Percentiles rank a stretch among this genome's conserved stretches.
Conservation (phyloP, 2,888 invertebrate species). For the Hesperia comma region DNA sequence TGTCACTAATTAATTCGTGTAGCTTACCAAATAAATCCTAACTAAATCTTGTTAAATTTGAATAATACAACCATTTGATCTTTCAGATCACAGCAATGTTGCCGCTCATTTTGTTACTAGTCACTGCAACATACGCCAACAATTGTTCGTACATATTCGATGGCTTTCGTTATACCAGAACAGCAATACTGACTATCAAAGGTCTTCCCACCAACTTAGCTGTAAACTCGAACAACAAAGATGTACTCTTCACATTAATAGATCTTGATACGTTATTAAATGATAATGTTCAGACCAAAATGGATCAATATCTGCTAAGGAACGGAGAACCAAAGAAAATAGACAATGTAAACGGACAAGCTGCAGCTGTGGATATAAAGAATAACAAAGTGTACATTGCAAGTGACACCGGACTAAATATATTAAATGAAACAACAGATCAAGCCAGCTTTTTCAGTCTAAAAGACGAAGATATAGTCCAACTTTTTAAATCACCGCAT, state of each 20-base stretch:
- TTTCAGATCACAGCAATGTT: slow-evolving; percentile 57
- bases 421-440: slow-evolving; percentile 61
- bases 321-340: slow-evolving; percentile 65
- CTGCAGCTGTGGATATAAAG: slow-evolving; percentile 65
- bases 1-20: too few species aligned
- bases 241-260: slow-evolving; percentile 71
- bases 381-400: slow-evolving; percentile 69
- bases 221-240: slow-evolving; percentile 60
- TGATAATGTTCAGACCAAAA: slow-evolving; percentile 73
- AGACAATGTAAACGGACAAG: slow-evolving; percentile 69
- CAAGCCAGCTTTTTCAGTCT: slow-evolving; percentile 63
- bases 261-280: slow-evolving; percentile 70
- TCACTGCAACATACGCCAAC: slow-evolving; percentile 56
- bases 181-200: slow-evolving; percentile 65
- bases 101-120: slow-evolving; percentile 56
- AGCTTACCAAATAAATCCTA: too few species aligned
- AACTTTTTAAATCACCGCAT: slow-evolving; percentile 63
- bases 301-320: slow-evolving; percentile 73
- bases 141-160: slow-evolving; percentile 65
- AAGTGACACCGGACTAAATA: slow-evolving; percentile 65
- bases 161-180: slow-evolving; percentile 56
- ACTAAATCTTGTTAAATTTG: not conserved
- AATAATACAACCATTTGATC: slow-evolving; percentile 26
- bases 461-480: slow-evolving; percentile 75
- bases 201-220: slow-evolving; percentile 75